Evolutionary conservation across 2,888 invertebrate genomes (phyloP).

Genomic region (Eueremaeus valkanovi): DNA sequence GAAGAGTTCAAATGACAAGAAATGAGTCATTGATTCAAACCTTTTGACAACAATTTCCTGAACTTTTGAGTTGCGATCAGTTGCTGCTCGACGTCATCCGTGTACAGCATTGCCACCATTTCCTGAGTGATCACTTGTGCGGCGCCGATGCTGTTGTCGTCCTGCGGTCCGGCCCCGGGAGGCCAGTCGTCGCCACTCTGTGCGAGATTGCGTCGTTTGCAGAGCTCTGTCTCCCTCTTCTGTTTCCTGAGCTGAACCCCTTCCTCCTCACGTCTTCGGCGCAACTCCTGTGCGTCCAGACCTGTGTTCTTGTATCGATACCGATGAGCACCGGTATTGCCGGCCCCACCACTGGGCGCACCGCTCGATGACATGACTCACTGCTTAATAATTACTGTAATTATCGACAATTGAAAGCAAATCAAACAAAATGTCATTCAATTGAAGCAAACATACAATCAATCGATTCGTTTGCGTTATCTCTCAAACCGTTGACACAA

Average conservation of each 20-base stretch:
- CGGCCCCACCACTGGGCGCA: slow-evolving; percentile 36
- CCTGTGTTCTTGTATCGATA: slow-evolving; percentile 92
- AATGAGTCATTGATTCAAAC: slow-evolving; percentile 42
- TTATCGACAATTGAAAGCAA: neutral
- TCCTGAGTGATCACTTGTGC: slow-evolving; percentile 61
- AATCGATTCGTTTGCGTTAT: too few species aligned
- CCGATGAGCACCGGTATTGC: slow-evolving; percentile 47
- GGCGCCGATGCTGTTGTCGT: neutral
- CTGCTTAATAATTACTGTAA: neutral
- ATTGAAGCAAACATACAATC: neutral
- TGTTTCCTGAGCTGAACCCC: slow-evolving; percentile 93
- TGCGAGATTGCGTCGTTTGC: slow-evolving; percentile 43
- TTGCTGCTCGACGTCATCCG: slow-evolving; percentile 63
- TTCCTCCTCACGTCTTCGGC: slow-evolving; percentile 89
- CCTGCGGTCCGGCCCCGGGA: neutral
- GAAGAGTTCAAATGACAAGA: too few species aligned
- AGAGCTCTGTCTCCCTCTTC: slow-evolving; percentile 81
- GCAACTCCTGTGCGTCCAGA: slow-evolving; percentile 82
- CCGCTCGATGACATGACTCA: neutral
- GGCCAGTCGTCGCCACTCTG: slow-evolving; percentile 25
- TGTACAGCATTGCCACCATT: slow-evolving; percentile 73
- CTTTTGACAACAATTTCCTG: slow-evolving; percentile 80
- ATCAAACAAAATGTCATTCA: neutral
- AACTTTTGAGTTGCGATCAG: slow-evolving; percentile 82
- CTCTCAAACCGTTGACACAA: too few species aligned